Evolutionary conservation across 2,888 invertebrate species (phyloP).

Genomic region (Meganola albula): DNA sequence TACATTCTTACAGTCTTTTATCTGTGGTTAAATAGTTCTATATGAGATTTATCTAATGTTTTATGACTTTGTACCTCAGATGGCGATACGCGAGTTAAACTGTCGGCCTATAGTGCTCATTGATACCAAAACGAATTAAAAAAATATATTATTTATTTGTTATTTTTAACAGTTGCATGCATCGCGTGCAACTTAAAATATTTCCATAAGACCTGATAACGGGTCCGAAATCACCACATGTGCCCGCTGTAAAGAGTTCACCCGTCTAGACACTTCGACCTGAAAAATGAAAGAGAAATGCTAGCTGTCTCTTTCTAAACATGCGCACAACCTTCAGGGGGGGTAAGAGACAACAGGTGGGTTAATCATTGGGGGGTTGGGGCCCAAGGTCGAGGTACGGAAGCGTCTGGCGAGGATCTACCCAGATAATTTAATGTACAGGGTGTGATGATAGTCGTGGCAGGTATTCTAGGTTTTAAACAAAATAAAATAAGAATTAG

Average conservation of each 20-base stretch:
- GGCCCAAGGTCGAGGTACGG: constrained; percentile 71
- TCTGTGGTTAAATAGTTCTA: too few relatives aligned
- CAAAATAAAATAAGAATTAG: too few relatives aligned
- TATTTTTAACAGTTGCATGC: constrained; percentile 25
- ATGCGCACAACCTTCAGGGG: constrained; percentile 55
- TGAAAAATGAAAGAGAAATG: constrained; percentile 50
- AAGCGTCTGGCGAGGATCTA: constrained; percentile 68
- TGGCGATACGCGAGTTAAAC: too few relatives aligned
- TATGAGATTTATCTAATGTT: too few relatives aligned
- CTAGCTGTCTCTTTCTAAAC: constrained; percentile 53
- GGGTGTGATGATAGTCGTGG: too few relatives aligned
- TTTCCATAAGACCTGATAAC: constrained; percentile 45
- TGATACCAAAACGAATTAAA: too few relatives aligned
- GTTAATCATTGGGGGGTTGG: constrained; percentile 41
- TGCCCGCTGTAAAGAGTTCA: constrained; percentile 67
- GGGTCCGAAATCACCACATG: constrained; percentile 42
- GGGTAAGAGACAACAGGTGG: constrained; percentile 63
- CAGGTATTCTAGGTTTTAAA: too few relatives aligned
- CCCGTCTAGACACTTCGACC: constrained; percentile 75
- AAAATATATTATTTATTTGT: too few relatives aligned
- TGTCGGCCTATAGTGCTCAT: too few relatives aligned
- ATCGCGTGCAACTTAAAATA: constrained; percentile 36
- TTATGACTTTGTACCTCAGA: too few relatives aligned
- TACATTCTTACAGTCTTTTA: too few relatives aligned
- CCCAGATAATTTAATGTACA: constrained; percentile 62